Evolutionary conservation across 2,888 invertebrate species (phyloP), one percentile per base, ranked within the genome.

Genomic region (Protophormia terraenovae): DNA sequence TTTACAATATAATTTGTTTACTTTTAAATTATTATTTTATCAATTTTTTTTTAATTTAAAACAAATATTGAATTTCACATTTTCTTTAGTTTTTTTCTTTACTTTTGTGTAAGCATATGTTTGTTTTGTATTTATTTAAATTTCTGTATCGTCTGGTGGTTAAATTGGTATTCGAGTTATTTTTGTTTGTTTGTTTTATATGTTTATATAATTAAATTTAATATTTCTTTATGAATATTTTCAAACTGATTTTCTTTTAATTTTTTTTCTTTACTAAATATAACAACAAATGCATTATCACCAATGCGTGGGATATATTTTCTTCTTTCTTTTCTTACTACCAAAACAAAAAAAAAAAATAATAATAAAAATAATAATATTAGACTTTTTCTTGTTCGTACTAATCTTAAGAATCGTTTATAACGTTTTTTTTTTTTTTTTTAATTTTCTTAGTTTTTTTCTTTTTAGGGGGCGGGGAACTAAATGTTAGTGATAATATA

Each of bases 321-420:
- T 64, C 35, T 62, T 72, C 4, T 73, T 73, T 73, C 12, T 66
- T 77, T 83, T 78, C 60, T 75, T 73, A 72, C 82, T 83, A 83
- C 76, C 69, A 82, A 82, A 82, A 82, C 50, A 67, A 53, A 69
- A 58, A n/a, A 58, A 5, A 58, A 27, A 58, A 12, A n/a, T n/a
- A n/a, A n/a, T n/a, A n/a, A n/a, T n/a, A n/a, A n/a, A 62, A 75
- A 71, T 45, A 50, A 35, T 38, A n/a, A 55, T 71, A 69, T 60
- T 58, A 62, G 83, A 86, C 80, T 83, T 84, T 78, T 84, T 86
- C 86, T 86, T 86, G 87, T 86, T 87, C 83, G 82, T 55, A 83
- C 78, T 83, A 77, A 81, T 87, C 84, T 88, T 88, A 88, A 87
- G 81, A 88, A 87, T 88, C 88, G 87, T 88, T 87, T 86, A 88